Evolutionary conservation across 2,888 invertebrate species (phyloP).

Genomic region (Actias luna): DNA sequence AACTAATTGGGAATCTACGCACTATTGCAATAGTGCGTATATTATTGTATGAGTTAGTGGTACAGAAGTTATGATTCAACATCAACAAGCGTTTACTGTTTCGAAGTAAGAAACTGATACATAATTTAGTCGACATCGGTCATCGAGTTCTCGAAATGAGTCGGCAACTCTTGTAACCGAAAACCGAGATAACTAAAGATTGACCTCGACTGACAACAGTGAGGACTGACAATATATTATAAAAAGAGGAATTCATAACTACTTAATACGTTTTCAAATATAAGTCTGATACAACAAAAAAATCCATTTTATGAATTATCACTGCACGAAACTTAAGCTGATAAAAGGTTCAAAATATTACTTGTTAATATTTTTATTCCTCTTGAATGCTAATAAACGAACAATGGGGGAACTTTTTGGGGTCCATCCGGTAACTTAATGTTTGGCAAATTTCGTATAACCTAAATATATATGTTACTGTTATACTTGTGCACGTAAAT

Average conservation of each 20-base stretch:
- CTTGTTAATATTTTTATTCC: conserved; percentile 6
- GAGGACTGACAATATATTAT: neutral
- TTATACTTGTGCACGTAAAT: neutral
- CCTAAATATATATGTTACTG: neutral
- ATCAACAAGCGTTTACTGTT: conserved; percentile 23
- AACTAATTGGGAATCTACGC: too few species aligned
- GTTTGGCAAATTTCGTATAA: neutral
- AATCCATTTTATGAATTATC: neutral
- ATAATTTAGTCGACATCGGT: conserved; percentile 33
- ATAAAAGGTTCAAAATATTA: neutral
- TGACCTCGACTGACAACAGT: conserved; percentile 54
- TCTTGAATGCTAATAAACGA: conserved; percentile 6
- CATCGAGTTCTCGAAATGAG: conserved; percentile 45
- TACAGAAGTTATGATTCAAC: neutral
- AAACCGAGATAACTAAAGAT: conserved; percentile 57
- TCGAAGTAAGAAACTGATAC: conserved; percentile 47
- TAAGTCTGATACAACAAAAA: neutral
- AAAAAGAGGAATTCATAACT: neutral
- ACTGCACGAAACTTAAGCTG: neutral
- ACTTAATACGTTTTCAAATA: neutral
- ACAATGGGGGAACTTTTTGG: conserved; percentile 1
- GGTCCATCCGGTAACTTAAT: conserved; percentile 7
- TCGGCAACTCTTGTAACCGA: conserved; percentile 67
- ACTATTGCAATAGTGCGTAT: too few species aligned
- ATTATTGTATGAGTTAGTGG: neutral